Evolutionary conservation across 2,113 vertebrate genomes (phyloP), one percentile per base, ranked within the genome.

Genomic region (Phalacrocorax carbo): DNA sequence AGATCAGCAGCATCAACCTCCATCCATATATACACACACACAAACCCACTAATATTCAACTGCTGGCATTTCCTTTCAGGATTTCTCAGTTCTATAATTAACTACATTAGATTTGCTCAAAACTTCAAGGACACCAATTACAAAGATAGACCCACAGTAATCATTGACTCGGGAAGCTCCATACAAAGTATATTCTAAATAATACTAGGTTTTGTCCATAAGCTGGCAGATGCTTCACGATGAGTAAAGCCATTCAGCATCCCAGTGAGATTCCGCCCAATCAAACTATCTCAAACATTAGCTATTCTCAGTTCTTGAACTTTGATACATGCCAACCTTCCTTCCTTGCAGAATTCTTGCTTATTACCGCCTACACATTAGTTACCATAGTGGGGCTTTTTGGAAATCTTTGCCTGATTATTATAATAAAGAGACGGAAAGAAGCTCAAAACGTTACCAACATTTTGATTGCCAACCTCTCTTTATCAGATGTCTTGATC

Each of bases 321-420:
- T 97, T 98, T 62, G 97, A 98, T 14, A 91, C 95, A 2, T 98
- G 98, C 70, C 97, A 83, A 2, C 90, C 93, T 34, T 96, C 97
- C 87, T 95, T 88, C 58, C 93, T 95, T 38, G 97, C 87, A 40
- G 82, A 98, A 90, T 90, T 98, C 46, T 79, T 98, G 60, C 72
- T 98, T 34, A 91, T 98, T 65, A 95, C 87, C 86, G 98, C 96
- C 49, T 98, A 98, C 34, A 78, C 80, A 1, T 30, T 97, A 64
- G 97, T 98, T 66, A 97, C 97, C 20, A 32, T 97, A 9, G 54
- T 98, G 80, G 98, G 98, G 30, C 95, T 98, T n/a, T 94, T 98
- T 61, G 98, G 98, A 83, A 98, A 98, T 22, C 86, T 98, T 83
- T 98, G 96, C 80, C 96, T 98, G 81, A 97, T 98, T 48, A 44